Evolutionary conservation across 2,888 invertebrate species (phyloP).

Genomic region (Eulithis prunata): DNA sequence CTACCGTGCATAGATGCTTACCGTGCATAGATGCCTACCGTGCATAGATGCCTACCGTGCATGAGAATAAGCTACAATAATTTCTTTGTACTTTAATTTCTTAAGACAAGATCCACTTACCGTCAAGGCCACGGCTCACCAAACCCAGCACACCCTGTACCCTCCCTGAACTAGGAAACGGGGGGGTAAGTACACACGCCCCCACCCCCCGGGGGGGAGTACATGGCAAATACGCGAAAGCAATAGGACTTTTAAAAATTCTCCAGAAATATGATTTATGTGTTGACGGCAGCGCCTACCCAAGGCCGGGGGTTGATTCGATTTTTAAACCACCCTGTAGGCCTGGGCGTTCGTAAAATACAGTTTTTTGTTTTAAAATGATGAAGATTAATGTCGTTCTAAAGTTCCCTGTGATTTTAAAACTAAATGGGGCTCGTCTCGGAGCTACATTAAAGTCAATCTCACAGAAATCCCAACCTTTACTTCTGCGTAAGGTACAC

Average conservation of each 20-base stretch:
- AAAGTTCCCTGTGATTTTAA: constrained; percentile 9
- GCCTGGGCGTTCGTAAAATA: constrained; percentile 56
- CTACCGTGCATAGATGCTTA: too few species aligned
- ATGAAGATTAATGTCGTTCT: constrained; percentile 38
- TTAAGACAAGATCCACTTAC: constrained; percentile 5
- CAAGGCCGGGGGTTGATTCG: constrained; percentile 83
- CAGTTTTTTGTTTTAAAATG: constrained; percentile 54
- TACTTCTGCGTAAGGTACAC: too few species aligned
- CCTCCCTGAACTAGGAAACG: constrained; percentile 80
- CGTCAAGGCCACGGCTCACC: constrained; percentile 52
- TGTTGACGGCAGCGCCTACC: constrained; percentile 81
- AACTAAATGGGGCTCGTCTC: neutral
- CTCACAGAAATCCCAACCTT: too few species aligned
- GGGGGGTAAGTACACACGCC: constrained; percentile 83
- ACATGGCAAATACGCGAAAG: constrained; percentile 85
- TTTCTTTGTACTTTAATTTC: neutral
- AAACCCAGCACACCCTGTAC: constrained; percentile 58
- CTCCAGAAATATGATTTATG: constrained; percentile 85
- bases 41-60: too few species aligned
- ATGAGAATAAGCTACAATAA: too few species aligned
- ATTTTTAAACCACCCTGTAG: constrained; percentile 81
- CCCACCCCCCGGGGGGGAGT: constrained; percentile 70
- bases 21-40: too few species aligned
- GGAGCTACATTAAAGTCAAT: neutral
- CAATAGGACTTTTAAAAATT: constrained; percentile 85